A percentile compares a stretch with the other conserved stretches of the same genome.
phyloP scores from a whole-genome alignment of 2,888 invertebrate species.

The Polydrusus pterygomalis region DNA sequence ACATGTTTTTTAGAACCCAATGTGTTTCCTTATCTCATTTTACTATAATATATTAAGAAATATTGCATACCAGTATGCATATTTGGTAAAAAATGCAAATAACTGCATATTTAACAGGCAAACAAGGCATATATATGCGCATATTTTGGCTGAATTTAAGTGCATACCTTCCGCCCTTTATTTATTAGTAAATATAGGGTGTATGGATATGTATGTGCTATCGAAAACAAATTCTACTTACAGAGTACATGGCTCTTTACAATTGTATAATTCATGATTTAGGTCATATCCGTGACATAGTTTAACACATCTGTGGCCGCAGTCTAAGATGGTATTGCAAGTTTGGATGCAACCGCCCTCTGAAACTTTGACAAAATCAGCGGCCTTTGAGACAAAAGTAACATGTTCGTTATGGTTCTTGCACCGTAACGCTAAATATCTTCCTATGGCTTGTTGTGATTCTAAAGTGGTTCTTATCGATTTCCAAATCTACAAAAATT shows the following conservation, averaged over 20 bases:
- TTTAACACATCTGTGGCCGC: constrained; percentile 78
- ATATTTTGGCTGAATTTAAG: no score
- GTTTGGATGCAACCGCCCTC: constrained; percentile 78
- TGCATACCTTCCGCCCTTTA: no score
- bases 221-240: constrained; percentile 58
- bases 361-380: constrained; percentile 73
- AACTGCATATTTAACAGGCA: no score
- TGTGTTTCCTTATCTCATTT: no score
- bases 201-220: no score
- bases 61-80: no score
- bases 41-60: no score
- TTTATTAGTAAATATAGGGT: no score
- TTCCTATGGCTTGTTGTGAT: constrained; percentile 74
- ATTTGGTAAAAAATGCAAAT: no score
- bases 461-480: constrained; percentile 73
- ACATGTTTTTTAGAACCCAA: no score
- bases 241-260: constrained; percentile 74
- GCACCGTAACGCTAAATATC: constrained; percentile 73
- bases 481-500: constrained; percentile 73
- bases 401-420: constrained; percentile 70
- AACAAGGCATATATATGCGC: no score
- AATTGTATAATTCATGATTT: constrained; percentile 73
- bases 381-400: constrained; percentile 68
- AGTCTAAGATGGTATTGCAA: constrained; percentile 73
- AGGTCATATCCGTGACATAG: constrained; percentile 78